phyloP scores from a whole-genome alignment of 2,888 invertebrate genomes.

The Tigriopus californicus region DNA sequence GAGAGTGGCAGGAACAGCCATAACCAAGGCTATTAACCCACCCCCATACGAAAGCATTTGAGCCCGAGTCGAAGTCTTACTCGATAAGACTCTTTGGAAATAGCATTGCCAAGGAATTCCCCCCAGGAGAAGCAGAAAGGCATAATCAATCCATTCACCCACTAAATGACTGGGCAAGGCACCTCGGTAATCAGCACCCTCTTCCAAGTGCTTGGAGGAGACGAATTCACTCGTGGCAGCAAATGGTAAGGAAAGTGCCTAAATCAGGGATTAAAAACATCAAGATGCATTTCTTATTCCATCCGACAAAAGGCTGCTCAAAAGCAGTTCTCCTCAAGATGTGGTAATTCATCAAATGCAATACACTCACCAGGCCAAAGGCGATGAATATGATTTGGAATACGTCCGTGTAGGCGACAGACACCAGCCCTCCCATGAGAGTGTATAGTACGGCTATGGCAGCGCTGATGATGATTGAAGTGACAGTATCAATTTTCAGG shows the following conservation, averaged over 20 bases:
- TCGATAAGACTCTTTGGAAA: conserved; percentile 41
- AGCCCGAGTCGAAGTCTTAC: conserved; percentile 41
- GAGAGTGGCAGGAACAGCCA: conserved; percentile 43
- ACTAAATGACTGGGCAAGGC: conserved; percentile 26
- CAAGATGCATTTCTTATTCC: neutral
- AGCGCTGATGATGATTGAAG: conserved; percentile 38
- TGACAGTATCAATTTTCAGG: conserved; percentile 34
- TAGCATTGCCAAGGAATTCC: conserved; percentile 46
- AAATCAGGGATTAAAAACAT: conserved; percentile 10
- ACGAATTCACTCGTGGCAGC: conserved; percentile 35
- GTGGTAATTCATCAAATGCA: no score
- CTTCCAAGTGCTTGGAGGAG: no score
- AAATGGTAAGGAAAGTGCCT: conserved; percentile 44
- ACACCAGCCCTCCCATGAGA: conserved; percentile 46
- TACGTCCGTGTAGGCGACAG: conserved; percentile 49
- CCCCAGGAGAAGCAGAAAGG: conserved; percentile 41
- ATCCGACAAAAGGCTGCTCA: no score
- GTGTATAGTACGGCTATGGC: conserved; percentile 44
- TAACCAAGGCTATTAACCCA: conserved; percentile 41
- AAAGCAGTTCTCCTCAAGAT: neutral
- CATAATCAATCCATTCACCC: conserved; percentile 38
- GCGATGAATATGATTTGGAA: conserved; percentile 45
- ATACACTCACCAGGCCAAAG: conserved; percentile 38
- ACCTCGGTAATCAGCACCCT: no score
- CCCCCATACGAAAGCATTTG: conserved; percentile 43